phyloP scores from a whole-genome alignment of 2,113 vertebrate species.

The Pangasianodon hypophthalmus region DNA sequence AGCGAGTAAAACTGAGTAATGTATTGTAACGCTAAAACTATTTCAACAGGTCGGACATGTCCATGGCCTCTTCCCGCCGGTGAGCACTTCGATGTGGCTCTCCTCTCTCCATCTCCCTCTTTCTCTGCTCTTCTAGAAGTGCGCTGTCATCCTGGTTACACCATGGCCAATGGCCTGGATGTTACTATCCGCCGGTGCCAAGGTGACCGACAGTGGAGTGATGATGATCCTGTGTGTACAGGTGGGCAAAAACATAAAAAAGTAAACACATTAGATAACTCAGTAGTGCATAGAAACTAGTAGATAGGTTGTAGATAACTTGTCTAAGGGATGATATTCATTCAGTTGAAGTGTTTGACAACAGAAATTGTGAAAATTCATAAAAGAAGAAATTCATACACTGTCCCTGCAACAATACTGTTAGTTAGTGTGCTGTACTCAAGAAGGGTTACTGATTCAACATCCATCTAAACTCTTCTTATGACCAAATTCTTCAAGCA shows the following conservation, averaged over 20 bases:
- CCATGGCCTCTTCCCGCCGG: constrained; percentile 74
- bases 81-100: constrained; percentile 56
- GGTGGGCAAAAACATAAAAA: constrained; percentile 62
- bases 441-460: neutral
- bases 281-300: neutral
- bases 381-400: neutral
- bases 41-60: constrained; percentile 74
- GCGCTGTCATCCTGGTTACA: constrained; percentile 73
- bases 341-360: neutral
- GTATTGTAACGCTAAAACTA: neutral
- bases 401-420: neutral
- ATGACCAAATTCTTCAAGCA: neutral
- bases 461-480: neutral
- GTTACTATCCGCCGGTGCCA: constrained; percentile 76
- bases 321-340: neutral
- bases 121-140: constrained; percentile 76
- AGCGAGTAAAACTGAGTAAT: neutral
- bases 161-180: constrained; percentile 68
- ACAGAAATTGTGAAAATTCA: neutral
- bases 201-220: constrained; percentile 82
- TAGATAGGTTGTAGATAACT: neutral
- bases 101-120: constrained; percentile 72
- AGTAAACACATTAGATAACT: neutral
- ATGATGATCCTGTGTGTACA: constrained; percentile 74
- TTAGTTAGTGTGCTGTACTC: neutral